Base-by-base conservation (phyloP, 35 echinoderm and acorn worm genomes). In the Diadema setosum region DNA sequence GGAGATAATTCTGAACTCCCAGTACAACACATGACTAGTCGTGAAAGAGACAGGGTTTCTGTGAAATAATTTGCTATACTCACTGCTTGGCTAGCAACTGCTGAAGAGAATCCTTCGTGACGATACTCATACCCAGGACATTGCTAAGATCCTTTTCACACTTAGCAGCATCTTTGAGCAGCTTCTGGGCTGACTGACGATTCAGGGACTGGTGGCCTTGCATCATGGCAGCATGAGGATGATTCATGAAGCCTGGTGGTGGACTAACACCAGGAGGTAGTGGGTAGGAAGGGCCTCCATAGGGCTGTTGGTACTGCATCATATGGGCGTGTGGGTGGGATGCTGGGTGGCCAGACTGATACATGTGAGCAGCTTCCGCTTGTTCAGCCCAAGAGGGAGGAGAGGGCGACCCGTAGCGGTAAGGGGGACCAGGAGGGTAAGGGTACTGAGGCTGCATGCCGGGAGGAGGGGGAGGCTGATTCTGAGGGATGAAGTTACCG, bases 361-460 rank as follows among this genome's bases (percentile, higher is more conserved):
- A 76, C 11, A 2, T 21, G 20, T 78, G 73, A 36, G 73, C 37
- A 41, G 65, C 65, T 15, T 87, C 85, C 17, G 45, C 65, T 49
- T 87, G 85, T 37, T 75, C 64, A 20, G 64, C 85, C 85, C 85
- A 87, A 17, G 85, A 86, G 25, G 65, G 42, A 5, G 85, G 34
- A 20, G 29, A 27, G 27, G 73, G 73, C 73, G 44, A 33, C 44
- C 23, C 18, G 43, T 73, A 87, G 26, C 85, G 63, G 14, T 21
- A 65, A 17, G 65, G 64, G 0, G 83, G 83, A n/a, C n/a, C n/a
- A 70, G 64, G 46, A 2, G 69, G 26, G 20, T 31, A 42, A 23
- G 31, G 37, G 18, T 78, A 78, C 27, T 25, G 85, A 14, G 42
- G 39, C 40, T 45, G 61, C 61, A 87, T 75, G 30, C 24, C 20